Evolutionary conservation across 2,113 vertebrate species (phyloP).

Genomic region (Chionodraco myersi): DNA sequence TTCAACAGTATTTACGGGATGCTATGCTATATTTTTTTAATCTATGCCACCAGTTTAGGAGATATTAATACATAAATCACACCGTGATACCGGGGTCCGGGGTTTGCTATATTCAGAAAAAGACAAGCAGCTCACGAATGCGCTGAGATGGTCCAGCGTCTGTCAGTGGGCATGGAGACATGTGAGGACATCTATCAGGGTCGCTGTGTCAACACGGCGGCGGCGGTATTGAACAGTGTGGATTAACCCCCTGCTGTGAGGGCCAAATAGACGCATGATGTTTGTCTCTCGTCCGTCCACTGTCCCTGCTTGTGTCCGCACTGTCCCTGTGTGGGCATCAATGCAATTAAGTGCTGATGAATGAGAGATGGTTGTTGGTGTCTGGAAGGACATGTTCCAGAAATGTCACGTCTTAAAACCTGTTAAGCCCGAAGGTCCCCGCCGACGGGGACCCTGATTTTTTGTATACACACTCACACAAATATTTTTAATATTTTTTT

Average conservation of each 20-base stretch:
- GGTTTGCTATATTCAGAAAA: conserved; percentile 60
- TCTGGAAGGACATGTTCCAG: neutral
- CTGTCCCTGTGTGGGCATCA: conserved; percentile 45
- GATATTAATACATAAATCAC: conserved; percentile 78
- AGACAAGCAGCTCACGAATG: conserved; percentile 72
- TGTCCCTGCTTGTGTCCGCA: conserved; percentile 16
- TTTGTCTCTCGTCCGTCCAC: conserved; percentile 16
- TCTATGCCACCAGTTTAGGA: conserved; percentile 67
- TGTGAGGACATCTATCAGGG: conserved; percentile 73
- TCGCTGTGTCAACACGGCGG: conserved; percentile 70
- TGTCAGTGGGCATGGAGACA: conserved; percentile 68
- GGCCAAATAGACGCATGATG: conserved; percentile 57
- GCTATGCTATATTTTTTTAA: conserved; percentile 61
- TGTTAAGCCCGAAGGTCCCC: too few species aligned
- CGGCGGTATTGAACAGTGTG: conserved; percentile 55
- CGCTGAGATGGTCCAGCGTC: conserved; percentile 73
- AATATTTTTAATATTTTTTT: too few species aligned
- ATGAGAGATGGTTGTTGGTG: conserved; percentile 29
- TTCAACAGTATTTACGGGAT: conserved; percentile 71
- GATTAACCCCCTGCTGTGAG: conserved; percentile 80
- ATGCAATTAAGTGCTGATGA: conserved; percentile 72
- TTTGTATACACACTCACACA: too few species aligned
- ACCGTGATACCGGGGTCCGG: conserved; percentile 65
- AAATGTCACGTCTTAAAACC: neutral
- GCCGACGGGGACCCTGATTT: too few species aligned